Evolutionary conservation across 1,140 invertebrate genomes (phyloP).

Genomic region (Phymastichus coffea): DNA sequence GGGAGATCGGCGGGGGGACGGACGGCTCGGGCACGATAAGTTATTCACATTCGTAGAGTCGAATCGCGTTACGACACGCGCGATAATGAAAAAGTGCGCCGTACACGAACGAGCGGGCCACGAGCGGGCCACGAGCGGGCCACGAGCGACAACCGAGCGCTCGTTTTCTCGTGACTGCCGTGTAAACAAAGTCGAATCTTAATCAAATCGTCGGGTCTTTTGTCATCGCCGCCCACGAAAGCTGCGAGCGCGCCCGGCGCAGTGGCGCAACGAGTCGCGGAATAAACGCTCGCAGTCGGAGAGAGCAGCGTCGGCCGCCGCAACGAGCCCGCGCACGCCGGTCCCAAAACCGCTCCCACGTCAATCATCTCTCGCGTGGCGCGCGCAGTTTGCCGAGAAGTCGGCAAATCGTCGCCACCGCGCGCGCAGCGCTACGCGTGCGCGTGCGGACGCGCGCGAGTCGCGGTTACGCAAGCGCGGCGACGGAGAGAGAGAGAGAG

Average conservation of each 20-base stretch:
- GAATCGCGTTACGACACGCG: too few species aligned
- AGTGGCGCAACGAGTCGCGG: too few species aligned
- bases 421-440: background rate
- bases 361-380: constrained; percentile 46
- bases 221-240: background rate
- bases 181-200: constrained; percentile 9
- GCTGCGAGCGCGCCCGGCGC: background rate
- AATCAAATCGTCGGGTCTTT: constrained; percentile 25
- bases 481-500: constrained; percentile 26
- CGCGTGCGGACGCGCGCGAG: background rate
- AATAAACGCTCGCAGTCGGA: too few species aligned
- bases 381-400: constrained; percentile 44
- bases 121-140: too few species aligned
- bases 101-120: too few species aligned
- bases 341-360: constrained; percentile 44
- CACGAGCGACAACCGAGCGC: background rate
- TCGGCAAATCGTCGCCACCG: constrained; percentile 40
- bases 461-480: background rate
- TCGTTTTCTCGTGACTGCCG: background rate
- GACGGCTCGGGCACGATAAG: too few species aligned
- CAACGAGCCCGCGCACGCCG: too few species aligned
- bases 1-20: too few species aligned
- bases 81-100: too few species aligned
- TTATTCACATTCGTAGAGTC: too few species aligned
- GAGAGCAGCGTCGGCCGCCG: too few species aligned